Percentiles rank a stretch among this genome's conserved stretches.
These are phyloP conservation scores for Drosophila azteca DNA, from an alignment of 1,140 invertebrate genomes.

Conservation along the genomic window DNA sequence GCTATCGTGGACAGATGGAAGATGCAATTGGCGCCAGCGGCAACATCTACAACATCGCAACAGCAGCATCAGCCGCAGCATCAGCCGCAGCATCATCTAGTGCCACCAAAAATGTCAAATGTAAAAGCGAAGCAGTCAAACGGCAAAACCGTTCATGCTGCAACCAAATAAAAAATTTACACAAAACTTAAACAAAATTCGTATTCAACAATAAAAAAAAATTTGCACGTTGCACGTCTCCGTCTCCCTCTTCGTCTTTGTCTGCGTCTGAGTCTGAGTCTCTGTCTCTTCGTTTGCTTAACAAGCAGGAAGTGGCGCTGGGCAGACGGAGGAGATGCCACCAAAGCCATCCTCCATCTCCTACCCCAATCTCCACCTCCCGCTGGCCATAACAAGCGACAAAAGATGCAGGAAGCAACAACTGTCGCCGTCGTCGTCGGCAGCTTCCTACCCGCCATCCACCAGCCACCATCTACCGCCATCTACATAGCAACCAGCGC, in stretches of 20 bases:
- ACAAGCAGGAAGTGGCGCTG: conserved; percentile 74
- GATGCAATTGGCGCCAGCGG: conserved; percentile 44
- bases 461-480: background rate
- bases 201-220: conserved; percentile 68
- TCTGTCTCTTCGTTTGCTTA: conserved; percentile 57
- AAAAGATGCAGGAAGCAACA: conserved; percentile 79
- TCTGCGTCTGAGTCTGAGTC: background rate
- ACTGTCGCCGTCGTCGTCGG: conserved; percentile 42
- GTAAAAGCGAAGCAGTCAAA: conserved; percentile 58
- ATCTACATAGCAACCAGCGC: conserved; percentile 1
- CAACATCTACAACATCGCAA: conserved; percentile 10
- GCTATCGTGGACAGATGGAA: conserved; percentile 46
- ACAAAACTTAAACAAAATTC: conserved; percentile 49
- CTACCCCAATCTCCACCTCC: background rate
- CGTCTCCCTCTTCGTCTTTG: conserved; percentile 11
- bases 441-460: conserved; percentile 63
- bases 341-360: conserved; percentile 3
- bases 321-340: conserved; percentile 53
- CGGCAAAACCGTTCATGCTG: conserved; percentile 41
- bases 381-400: conserved; percentile 61
- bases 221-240: conserved; percentile 61
- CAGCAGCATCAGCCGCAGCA: conserved; percentile 5
- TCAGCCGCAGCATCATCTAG: background rate
- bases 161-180: conserved; percentile 25
- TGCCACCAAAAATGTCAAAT: conserved; percentile 71